Evolutionary conservation across 2,113 vertebrate genomes (phyloP), one percentile per base, ranked within the genome.

Genomic region (Amphiprion ocellaris): DNA sequence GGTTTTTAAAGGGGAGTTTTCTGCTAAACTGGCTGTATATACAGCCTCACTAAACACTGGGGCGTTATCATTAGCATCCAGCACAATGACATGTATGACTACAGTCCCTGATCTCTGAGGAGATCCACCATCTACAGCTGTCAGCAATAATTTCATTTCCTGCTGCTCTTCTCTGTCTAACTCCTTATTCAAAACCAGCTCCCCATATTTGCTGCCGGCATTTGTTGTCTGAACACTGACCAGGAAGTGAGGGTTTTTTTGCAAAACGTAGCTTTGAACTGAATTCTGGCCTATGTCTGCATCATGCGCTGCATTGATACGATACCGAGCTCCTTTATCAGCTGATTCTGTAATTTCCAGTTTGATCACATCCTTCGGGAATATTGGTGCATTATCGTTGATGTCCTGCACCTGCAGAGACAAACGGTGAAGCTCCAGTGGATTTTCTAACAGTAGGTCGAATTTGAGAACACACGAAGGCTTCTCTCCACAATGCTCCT

Each of bases 381-480:
- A 96, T 19, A 50, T 15, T 0, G 95, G 95, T 0, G 83, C 4
- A 77, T 96, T 95, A 54, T 97, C 96, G 74, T 97, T 97, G 23
- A 96, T 73, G 65, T 96, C 96, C 19, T 93, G 87, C 16, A 96
- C 88, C 33, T 93, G 90, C 10, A 96, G 59, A 2, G 76, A 58
- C n/a, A 94, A 52, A 53, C 77, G 79, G 67, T 94, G 86, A 54
- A 94, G 14, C 46, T 94, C 92, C 67, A 95, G 67, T 7, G 90
- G 93, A 61, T 82, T 89, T 44, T 92, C 92, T 11, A 91, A 39
- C 0, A 96, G 80, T 19, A 90, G 67, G 49, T 97, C 96, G 47
- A 94, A 90, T 59, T 89, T 94, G 12, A 96, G 67, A 23, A 87
- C 63, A n/a, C 96, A 97, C 0, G 83, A 60, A 0, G 79, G 30